Percentiles rank a stretch among this genome's conserved stretches.
These are phyloP conservation scores for Parnassius glacialis DNA, from an alignment of 2,888 invertebrate species.

Conservation along the genomic window DNA sequence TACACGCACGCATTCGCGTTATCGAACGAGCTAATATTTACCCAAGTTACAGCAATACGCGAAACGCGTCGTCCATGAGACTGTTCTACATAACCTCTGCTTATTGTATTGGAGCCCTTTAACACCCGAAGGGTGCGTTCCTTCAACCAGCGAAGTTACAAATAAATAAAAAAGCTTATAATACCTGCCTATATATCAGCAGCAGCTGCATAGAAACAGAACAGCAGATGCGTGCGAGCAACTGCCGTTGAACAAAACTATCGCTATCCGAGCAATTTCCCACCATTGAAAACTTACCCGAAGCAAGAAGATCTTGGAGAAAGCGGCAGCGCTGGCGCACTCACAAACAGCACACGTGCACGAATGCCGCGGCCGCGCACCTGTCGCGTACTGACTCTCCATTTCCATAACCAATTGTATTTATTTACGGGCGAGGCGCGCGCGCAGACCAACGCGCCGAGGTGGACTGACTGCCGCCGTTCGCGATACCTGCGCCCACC, in stretches of 20 bases:
- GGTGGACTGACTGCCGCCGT: conserved; percentile 66
- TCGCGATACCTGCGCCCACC: conserved; percentile 77
- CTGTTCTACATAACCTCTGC: conserved; percentile 4
- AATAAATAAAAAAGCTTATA: conserved; percentile 50
- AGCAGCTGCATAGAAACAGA: conserved; percentile 72
- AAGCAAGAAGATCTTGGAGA: conserved; percentile 40
- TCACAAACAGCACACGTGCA: conserved; percentile 79
- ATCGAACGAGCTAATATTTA: conserved; percentile 70
- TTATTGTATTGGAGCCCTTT: conserved; percentile 6
- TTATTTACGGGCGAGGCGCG: conserved; percentile 63
- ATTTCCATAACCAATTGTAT: conserved; percentile 69
- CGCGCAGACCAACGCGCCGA: conserved; percentile 71
- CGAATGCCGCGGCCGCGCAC: conserved; percentile 74
- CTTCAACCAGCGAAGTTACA: conserved; percentile 37
- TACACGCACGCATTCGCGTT: conserved; percentile 70
- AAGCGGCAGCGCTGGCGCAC: conserved; percentile 67
- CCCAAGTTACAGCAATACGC: conserved; percentile 67
- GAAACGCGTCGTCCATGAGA: conserved; percentile 64
- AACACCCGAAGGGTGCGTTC: conserved; percentile 3
- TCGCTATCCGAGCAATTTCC: conserved; percentile 44
- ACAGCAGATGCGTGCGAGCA: conserved; percentile 73
- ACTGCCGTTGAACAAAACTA: conserved; percentile 58
- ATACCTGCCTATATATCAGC: conserved; percentile 64
- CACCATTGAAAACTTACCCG: conserved; percentile 58
- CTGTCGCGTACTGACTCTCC: conserved; percentile 77